Base-by-base conservation (phyloP, 2,797 vertebrate species). In the Leptatherina wallacei region DNA sequence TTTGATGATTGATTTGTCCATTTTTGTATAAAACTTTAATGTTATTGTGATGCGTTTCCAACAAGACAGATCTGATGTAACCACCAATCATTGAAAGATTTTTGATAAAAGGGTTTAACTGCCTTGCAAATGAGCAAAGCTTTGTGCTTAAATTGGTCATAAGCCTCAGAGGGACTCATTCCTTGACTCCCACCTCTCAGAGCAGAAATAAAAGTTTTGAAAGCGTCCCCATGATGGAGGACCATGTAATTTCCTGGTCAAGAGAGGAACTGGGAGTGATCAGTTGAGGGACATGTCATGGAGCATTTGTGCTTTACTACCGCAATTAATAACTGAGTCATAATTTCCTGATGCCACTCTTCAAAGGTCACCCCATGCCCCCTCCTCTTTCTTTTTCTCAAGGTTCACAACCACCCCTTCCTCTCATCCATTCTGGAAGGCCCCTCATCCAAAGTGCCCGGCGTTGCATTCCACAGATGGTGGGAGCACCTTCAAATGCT, bases 301-400 rank as follows among this genome's bases (percentile, higher is more conserved):
- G 20, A 30, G 61, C 61, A 24, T 70, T 62, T 85, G 66, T 72
- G 61, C 83, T 90, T 88, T 83, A 88, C 83, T 77, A 65, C 77
- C 63, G 65, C 66, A 38, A 77, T 61, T 89, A 81, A 92, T 90
- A 93, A 94, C 88, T 91, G 88, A 94, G 89, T 94, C 92, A 93
- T 92, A 92, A 93, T 89, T 92, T 94, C 92, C 90, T 92, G 91
- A 92, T 88, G 80, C 80, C 67, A 64, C 79, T 89, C 87, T 86
- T 89, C 82, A 93, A 93, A 94, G 91, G 92, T 93, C 91, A 91
- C 30, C 77, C 77, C 84, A 71, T 68, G 65, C 69, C 52, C 56
- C 56, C 20, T 51, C 61, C 4, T 44, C 62, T 69, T 36, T 73
- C 38, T 67, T 72, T 52, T 49, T 49, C 44, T 22, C 20, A 73